phyloP scores from a whole-genome alignment of 1,140 invertebrate genomes.

The Zaprionus vittiger region DNA sequence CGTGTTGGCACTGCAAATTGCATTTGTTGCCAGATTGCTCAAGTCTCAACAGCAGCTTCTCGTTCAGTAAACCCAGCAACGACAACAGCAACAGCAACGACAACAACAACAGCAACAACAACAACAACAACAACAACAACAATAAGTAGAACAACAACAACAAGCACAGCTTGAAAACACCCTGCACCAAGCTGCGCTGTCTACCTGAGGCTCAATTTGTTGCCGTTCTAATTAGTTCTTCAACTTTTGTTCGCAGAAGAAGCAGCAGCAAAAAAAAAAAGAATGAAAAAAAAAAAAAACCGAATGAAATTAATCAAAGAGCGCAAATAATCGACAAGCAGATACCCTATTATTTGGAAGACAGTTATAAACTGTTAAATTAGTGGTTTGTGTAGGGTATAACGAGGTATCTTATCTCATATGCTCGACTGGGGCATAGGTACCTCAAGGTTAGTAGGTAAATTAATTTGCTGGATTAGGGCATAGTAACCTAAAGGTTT shows the following conservation, averaged over 20 bases:
- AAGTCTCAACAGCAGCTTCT: slow-evolving; percentile 7
- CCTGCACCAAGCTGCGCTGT: neutral
- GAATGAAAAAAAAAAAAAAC: neutral
- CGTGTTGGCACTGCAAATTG: slow-evolving; percentile 21
- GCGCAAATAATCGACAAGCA: neutral
- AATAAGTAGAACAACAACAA: neutral
- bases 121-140: neutral
- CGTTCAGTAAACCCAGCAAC: neutral
- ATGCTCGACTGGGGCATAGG: no score
- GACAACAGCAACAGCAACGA: neutral
- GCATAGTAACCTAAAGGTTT: no score
- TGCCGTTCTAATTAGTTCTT: slow-evolving; percentile 68
- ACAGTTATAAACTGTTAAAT: neutral
- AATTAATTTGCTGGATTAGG: no score
- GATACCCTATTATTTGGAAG: neutral
- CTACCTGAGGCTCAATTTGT: slow-evolving; percentile 51
- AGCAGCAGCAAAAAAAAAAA: neutral
- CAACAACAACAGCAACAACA: neutral
- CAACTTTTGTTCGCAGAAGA: slow-evolving; percentile 53
- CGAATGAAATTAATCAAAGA: neutral
- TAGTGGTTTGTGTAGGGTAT: neutral
- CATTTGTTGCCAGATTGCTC: slow-evolving; percentile 20
- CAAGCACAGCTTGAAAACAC: neutral
- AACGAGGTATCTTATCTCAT: neutral
- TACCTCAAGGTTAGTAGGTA: no score